These are phyloP conservation scores for Drosophila erecta DNA, from an alignment of 1,140 invertebrate genomes.

Conservation along the genomic window DNA sequence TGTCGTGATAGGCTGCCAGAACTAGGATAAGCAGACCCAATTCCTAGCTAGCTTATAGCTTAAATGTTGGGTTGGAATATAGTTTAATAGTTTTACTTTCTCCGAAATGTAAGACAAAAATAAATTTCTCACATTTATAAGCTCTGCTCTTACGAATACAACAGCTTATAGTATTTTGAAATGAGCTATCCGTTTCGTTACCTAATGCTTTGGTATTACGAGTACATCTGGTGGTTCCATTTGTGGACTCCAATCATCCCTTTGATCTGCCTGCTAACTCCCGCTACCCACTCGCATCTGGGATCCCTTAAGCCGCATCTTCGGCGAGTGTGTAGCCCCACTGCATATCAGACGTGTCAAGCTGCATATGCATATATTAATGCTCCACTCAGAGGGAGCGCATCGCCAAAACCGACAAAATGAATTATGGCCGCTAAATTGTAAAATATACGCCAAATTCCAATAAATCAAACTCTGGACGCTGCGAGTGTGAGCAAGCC, in stretches of 20 bases:
- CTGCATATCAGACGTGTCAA: slow-evolving; percentile 42
- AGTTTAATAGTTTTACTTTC: too few relatives aligned
- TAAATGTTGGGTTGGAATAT: too few relatives aligned
- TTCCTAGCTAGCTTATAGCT: too few relatives aligned
- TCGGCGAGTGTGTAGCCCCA: slow-evolving; percentile 29
- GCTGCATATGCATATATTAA: slow-evolving; percentile 67
- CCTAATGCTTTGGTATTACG: neutral
- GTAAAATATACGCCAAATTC: slow-evolving; percentile 81
- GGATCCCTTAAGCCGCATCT: slow-evolving; percentile 7
- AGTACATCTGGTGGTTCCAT: neutral
- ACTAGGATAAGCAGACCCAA: neutral
- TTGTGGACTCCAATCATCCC: slow-evolving; percentile 18
- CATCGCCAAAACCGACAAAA: slow-evolving; percentile 78
- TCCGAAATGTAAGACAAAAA: too few relatives aligned
- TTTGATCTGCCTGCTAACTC: slow-evolving; percentile 16
- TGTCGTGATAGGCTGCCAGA: slow-evolving; percentile 14
- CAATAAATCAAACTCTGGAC: slow-evolving; percentile 74
- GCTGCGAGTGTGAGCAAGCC: neutral
- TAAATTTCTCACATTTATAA: too few relatives aligned
- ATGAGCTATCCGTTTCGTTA: too few relatives aligned
- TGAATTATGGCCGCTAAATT: slow-evolving; percentile 83
- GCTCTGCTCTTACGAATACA: too few relatives aligned
- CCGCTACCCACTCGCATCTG: neutral
- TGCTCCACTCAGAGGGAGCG: slow-evolving; percentile 58
- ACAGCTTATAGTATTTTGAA: too few relatives aligned